Evolutionary conservation across 1,140 invertebrate species (phyloP), one percentile per base, ranked within the genome.

Genomic region (Penaeus vannamei): DNA sequence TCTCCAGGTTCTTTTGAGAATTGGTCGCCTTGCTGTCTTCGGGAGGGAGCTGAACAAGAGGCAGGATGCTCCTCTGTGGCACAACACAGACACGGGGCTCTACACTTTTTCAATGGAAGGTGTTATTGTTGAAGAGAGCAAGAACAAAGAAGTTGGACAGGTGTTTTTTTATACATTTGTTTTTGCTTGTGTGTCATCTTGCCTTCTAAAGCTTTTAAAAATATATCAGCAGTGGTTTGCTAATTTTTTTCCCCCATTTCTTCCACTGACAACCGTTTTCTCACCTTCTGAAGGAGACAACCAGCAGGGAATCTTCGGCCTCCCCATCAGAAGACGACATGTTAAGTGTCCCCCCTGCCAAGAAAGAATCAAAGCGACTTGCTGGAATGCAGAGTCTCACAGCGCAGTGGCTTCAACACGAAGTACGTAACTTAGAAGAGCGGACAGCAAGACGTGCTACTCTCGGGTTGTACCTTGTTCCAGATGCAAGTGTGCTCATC

Each of bases 331-430:
- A 89, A 23, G 82, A 85, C 29, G 87, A 85, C 19, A 22, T 89
- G 46, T 42, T 89, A 53, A 77, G 72, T 23, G 87, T 89, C 53
- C 82, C 82, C 36, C 66, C 60, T 1, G 64, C 66, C 23, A 89
- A 84, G 72, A 89, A 84, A n/a, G 87, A 89, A 26, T 89, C 82
- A 26, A 64, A 83, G 26, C 81, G 87, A 19, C 72, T 89, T 91
- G 93, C 95, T 90, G 92, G 95, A 32, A 96, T 95, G 95, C 94
- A 95, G 92, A 95, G 94, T 79, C 96, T 97, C 96, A 96, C 96
- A 36, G 95, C 95, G 92, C 93, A 96, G 19, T 96, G 96, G 95
- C 92, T 97, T 4, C 95, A 96, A 91, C 95, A 96, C 14, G 96
- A 97, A 92, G 96, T 97, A 8, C 94, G 94, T 82, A 94, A 96